Base-by-base conservation (phyloP, 2,888 invertebrate species). In the Macaria notata region DNA sequence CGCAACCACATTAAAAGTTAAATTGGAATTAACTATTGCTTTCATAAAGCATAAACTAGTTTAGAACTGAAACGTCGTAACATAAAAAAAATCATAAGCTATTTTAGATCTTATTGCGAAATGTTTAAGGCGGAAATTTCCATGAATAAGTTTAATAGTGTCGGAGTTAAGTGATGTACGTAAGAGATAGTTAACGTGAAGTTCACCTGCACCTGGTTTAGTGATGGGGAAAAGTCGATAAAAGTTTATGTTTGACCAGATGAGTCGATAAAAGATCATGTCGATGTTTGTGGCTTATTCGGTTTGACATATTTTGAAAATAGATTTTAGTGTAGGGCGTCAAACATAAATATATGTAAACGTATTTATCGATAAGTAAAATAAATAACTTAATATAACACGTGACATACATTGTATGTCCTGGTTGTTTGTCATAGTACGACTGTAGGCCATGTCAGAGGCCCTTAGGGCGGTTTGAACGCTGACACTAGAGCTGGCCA, bases 171-270 rank as follows among this genome's bases (percentile, higher is more conserved):
- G 76, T 72, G 79, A 78, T 79, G 76, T 74, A 72, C 74, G 72
- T 72, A 76, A 76, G 78, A 81, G 80, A 82, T 81, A 81, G 81
- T 82, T 79, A 78, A 75, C 70, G 72, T 72, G 71, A 75, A 81
- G 77, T 82, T 80, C 75, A 78, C 76, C 79, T 79, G 76, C 67
- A 75, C 66, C 66, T 55, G 54, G 50, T 31, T 3, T 75, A 78
- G 75, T 54, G 76, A 68, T 66, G 74, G 51, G 72, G 38, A 1
- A 33, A 41, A 8, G 42, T 61, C 58, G 59, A 63, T 59, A 46
- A 59, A 54, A 47, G 3, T 30, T 51, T 19, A 19, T 19, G 19
- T 19, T 19, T 19, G 19, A 19, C 19, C 19, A 19, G 19, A 19
- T 19, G 19, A 19, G 19, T 51, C 41, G 51, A 55, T 55, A 31